Base-by-base conservation (phyloP, 1,140 invertebrate species). In the Euura lappo region DNA sequence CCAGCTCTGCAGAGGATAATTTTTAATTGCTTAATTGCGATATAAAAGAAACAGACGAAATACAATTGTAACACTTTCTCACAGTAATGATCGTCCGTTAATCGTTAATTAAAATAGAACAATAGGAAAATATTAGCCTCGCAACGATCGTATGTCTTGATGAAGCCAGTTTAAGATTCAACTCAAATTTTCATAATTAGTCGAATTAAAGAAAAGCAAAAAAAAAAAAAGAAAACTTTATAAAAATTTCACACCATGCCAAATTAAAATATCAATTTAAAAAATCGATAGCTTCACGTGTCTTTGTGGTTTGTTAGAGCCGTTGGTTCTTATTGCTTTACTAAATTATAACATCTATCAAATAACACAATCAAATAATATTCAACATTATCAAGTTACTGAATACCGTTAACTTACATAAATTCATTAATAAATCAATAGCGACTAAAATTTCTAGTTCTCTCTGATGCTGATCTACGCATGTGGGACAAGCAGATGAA, bases 321-420 rank as follows among this genome's bases (percentile, higher is more conserved):
- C 13, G 51, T 11, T 60, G 51, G 51, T 60, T 11, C 13, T 60
- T 60, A 60, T 11, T 60, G 67, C 67, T 68, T 68, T 43, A 64
- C 10, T 64, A 11, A 11, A 28, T 28, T 28, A 28, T 28, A 28
- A 28, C 28, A 28, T 28, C 28, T 28, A 28, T 28, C 28, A 28
- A 28, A 28, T 28, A 28, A 28, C 28, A 28, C 28, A 28, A 28
- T 28, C 0, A 28, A 28, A 28, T 28, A 28, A 28, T 28, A 28
- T 28, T 28, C 28, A 28, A 28, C 28, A 28, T 28, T 28, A 28
- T 68, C 67, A 60, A 60, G 5, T 60, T 60, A 60, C 28, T 28
- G 28, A 28, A 28, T 28, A 28, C 28, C 28, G 28, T 28, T 28
- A 28, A 28, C 1, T 28, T 28, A 28, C 28, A 28, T 28, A 28